Conservation (phyloP, 37 sponge, comb jelly and placozoan genomes). For the Agelas oroides region DNA sequence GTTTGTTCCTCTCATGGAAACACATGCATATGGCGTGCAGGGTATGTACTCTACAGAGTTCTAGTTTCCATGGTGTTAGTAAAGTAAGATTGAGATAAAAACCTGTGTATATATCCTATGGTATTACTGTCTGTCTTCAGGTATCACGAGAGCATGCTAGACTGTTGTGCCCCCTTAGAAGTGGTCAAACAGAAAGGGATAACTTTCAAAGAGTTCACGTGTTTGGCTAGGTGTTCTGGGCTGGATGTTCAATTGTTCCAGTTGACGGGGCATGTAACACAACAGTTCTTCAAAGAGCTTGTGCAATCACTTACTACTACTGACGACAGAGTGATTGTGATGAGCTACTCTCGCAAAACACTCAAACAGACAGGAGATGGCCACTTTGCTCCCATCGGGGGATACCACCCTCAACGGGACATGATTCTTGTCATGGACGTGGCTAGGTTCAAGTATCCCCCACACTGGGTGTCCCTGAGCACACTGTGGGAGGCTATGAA, state of each 20-base stretch:
- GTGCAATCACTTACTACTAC: not conserved
- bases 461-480: conserved; percentile 28
- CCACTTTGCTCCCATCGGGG: conserved; percentile 43
- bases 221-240: conserved; percentile 22
- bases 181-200: conserved; percentile 31
- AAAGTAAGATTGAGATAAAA: no score
- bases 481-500: conserved; percentile 25
- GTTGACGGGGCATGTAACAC: no score
- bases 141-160: conserved; percentile 32
- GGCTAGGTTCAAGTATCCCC: conserved; percentile 46
- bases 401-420: conserved; percentile 18
- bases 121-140: not conserved
- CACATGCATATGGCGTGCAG: no score
- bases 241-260: conserved; percentile 6
- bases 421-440: conserved; percentile 40
- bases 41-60: no score
- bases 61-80: no score
- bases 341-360: conserved; percentile 28
- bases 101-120: no score
- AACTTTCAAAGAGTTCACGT: conserved; percentile 27
- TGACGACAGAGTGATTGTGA: not conserved
- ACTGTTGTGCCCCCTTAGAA: conserved; percentile 29
- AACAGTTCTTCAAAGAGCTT: not conserved
- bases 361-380: conserved; percentile 36
- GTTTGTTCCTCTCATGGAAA: no score